These are phyloP conservation scores for Meloidogyne hapla DNA, from an alignment of 1,140 invertebrate species.

Conservation along the genomic window DNA sequence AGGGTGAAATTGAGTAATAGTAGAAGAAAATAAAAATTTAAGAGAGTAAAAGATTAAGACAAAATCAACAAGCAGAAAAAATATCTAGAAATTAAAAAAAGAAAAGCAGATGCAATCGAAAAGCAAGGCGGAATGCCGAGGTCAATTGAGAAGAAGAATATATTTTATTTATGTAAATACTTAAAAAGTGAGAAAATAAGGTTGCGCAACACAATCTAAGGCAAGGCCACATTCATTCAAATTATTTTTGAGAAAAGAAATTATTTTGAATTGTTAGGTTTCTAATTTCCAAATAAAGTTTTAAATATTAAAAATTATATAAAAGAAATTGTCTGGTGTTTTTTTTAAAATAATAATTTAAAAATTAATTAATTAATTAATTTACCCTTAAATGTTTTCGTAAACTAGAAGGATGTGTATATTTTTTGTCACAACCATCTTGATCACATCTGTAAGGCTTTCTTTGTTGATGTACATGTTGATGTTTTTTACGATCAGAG, in stretches of 20 bases:
- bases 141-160: not conserved
- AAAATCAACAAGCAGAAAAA: not conserved
- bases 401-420: slow-evolving; percentile 36
- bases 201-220: too few relatives aligned
- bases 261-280: too few relatives aligned
- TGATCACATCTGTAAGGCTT: slow-evolving; percentile 31
- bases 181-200: too few relatives aligned
- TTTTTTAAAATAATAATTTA: too few relatives aligned
- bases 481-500: slow-evolving; percentile 38
- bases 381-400: slow-evolving; percentile 33
- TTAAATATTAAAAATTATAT: too few relatives aligned
- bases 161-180: too few relatives aligned
- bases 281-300: slow-evolving; percentile 2
- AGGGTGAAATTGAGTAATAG: not conserved
- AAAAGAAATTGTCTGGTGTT: too few relatives aligned
- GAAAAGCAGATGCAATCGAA: not conserved
- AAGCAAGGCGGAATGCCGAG: not conserved
- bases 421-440: slow-evolving; percentile 31
- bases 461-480: slow-evolving; percentile 33
- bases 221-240: too few relatives aligned
- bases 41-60: not conserved
- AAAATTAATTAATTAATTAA: slow-evolving; percentile 2
- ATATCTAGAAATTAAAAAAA: not conserved
- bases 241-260: not conserved
- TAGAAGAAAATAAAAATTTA: not conserved